Percentiles rank a stretch among this genome's conserved stretches.
Conservation (phyloP, 2,888 invertebrate genomes). For the Machimus atricapillus region DNA sequence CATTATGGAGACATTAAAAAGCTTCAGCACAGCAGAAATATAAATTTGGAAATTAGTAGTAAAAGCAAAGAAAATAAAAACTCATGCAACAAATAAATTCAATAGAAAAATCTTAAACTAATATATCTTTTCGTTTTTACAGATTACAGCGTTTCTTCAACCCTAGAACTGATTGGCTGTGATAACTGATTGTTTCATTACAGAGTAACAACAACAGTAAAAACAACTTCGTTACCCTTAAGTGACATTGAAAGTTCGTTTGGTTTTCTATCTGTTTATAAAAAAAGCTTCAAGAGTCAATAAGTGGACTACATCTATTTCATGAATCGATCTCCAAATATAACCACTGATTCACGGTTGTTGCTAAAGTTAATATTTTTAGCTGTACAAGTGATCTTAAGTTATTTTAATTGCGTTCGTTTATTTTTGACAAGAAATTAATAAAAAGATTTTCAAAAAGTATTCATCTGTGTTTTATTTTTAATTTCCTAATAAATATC, state of each 20-base stretch:
- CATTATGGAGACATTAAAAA: neutral
- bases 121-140: constrained; percentile 14
- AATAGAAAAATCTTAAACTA: constrained; percentile 26
- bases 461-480: constrained; percentile 3
- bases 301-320: neutral
- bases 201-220: neutral
- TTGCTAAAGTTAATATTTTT: constrained; percentile 26
- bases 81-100: constrained; percentile 48
- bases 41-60: constrained; percentile 7
- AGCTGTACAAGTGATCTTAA: neutral
- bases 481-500: constrained; percentile 2
- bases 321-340: constrained; percentile 8
- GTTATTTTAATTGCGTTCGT: constrained; percentile 3
- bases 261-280: neutral
- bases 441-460: neutral
- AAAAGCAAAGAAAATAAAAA: constrained; percentile 44
- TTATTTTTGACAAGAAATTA: constrained; percentile 19
- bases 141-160: constrained; percentile 2
- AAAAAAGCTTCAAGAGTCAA: neutral
- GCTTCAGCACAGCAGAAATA: neutral
- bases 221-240: neutral
- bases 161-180: neutral
- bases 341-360: constrained; percentile 17
- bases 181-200: constrained; percentile 35
- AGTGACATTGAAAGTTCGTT: constrained; percentile 8